These are phyloP conservation scores for Myzus persicae DNA, from an alignment of 1,140 invertebrate species.

Conservation along the genomic window DNA sequence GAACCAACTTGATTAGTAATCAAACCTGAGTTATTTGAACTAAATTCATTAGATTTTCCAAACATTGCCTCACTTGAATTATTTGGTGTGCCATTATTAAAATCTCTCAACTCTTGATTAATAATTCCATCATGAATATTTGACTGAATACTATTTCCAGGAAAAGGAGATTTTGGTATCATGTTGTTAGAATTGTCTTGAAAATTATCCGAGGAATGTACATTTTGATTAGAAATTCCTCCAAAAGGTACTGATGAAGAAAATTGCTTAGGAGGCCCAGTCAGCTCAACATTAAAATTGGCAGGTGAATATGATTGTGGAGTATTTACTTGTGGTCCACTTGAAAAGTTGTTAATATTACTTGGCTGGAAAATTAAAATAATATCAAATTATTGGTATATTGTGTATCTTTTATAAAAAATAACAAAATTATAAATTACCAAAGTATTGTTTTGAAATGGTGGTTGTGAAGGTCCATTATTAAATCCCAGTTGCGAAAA, in stretches of 20 bases:
- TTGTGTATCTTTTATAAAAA: neutral
- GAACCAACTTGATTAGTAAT: constrained; percentile 19
- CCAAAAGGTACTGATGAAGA: neutral
- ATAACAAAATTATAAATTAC: constrained; percentile 7
- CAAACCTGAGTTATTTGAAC: neutral
- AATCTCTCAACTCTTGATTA: constrained; percentile 32
- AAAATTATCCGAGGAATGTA: neutral
- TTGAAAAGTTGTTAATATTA: neutral
- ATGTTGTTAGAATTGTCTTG: neutral
- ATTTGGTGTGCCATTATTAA: constrained; percentile 27
- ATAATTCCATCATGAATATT: neutral
- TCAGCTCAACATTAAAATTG: constrained; percentile 17
- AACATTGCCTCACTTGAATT: constrained; percentile 6
- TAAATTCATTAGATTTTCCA: constrained; percentile 31
- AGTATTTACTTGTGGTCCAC: neutral
- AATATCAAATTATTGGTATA: neutral
- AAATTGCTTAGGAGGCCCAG: constrained; percentile 27
- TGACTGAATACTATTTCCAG: constrained; percentile 17
- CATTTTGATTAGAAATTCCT: constrained; percentile 4
- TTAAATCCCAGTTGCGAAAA: constrained; percentile 36
- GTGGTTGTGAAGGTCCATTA: neutral
- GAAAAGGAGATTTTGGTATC: neutral
- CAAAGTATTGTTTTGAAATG: constrained; percentile 21
- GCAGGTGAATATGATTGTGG: neutral
- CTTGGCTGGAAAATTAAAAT: constrained; percentile 3